Percentiles rank a stretch among this genome's conserved stretches.
These are phyloP conservation scores for Petrocephalus schoutedeni DNA, from an alignment of 2,797 vertebrate genomes.

Conservation along the genomic window DNA sequence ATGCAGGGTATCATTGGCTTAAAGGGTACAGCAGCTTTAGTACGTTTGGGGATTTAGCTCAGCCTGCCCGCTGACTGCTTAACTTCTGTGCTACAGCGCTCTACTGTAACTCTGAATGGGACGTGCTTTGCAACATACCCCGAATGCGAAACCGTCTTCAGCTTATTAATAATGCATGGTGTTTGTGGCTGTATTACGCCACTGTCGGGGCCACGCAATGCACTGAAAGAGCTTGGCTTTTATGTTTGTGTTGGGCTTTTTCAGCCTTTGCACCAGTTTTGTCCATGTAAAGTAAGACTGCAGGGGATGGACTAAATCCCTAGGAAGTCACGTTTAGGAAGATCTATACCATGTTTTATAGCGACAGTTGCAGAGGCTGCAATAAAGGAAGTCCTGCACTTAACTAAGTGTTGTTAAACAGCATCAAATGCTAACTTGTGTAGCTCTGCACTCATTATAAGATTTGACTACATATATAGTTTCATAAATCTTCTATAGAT, in stretches of 20 bases:
- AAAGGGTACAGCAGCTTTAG: not conserved
- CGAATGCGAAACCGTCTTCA: not conserved
- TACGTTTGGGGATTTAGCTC: not conserved
- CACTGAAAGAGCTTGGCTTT: conserved; percentile 11
- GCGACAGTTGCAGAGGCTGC: not conserved
- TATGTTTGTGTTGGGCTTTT: not conserved
- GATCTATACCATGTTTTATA: not conserved
- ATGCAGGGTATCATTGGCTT: not conserved
- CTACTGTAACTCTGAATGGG: conserved; percentile 2
- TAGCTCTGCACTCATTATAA: not conserved
- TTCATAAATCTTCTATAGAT: not conserved
- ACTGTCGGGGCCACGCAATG: not conserved
- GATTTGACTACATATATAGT: not conserved
- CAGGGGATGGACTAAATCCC: not conserved
- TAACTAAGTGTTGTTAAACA: conserved; percentile 1
- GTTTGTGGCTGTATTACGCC: conserved; percentile 21
- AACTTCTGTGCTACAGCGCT: not conserved
- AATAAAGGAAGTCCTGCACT: not conserved
- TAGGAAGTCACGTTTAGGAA: not conserved
- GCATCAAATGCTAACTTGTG: not conserved
- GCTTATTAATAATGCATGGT: conserved; percentile 27
- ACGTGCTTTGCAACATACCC: conserved; percentile 1
- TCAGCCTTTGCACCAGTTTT: not conserved
- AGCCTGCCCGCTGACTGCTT: no score
- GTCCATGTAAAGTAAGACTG: not conserved